These are phyloP conservation scores for Thermophis baileyi DNA, from an alignment of 2,113 vertebrate species.

Conservation along the genomic window DNA sequence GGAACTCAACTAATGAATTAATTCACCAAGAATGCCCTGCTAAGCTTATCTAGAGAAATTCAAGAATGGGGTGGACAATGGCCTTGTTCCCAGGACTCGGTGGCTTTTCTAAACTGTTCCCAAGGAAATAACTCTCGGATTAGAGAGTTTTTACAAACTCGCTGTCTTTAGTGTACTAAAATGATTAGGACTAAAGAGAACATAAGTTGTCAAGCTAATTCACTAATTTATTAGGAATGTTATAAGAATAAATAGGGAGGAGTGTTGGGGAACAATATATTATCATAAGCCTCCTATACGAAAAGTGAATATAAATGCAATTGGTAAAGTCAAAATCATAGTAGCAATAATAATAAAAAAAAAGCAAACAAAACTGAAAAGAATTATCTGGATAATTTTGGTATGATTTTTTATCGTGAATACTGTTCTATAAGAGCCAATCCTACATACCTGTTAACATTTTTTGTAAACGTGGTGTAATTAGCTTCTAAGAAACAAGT, in stretches of 20 bases:
- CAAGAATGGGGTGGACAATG: not conserved
- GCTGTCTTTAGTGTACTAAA: not conserved
- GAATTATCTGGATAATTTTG: not conserved
- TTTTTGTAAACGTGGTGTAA: not conserved
- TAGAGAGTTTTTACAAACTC: not conserved
- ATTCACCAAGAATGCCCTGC: not conserved
- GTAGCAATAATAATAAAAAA: not conserved
- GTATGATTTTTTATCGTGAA: not conserved
- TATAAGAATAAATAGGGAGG: not conserved
- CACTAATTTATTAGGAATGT: not conserved
- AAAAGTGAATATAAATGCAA: not conserved
- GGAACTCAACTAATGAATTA: not conserved
- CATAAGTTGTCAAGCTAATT: not conserved
- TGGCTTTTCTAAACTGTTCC: not conserved
- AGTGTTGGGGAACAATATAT: not conserved
- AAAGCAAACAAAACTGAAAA: not conserved
- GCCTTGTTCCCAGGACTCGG: not conserved
- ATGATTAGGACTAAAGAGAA: not conserved
- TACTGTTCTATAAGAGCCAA: not conserved
- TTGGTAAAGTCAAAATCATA: not conserved
- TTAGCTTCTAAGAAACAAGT: not conserved
- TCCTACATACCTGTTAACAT: not conserved
- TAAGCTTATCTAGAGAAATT: not conserved
- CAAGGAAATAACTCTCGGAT: not conserved
- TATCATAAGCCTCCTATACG: not conserved